Percentiles rank a stretch among this genome's conserved stretches.
Conservation (phyloP, 2,888 invertebrate genomes). For the Anorthoa munda region DNA sequence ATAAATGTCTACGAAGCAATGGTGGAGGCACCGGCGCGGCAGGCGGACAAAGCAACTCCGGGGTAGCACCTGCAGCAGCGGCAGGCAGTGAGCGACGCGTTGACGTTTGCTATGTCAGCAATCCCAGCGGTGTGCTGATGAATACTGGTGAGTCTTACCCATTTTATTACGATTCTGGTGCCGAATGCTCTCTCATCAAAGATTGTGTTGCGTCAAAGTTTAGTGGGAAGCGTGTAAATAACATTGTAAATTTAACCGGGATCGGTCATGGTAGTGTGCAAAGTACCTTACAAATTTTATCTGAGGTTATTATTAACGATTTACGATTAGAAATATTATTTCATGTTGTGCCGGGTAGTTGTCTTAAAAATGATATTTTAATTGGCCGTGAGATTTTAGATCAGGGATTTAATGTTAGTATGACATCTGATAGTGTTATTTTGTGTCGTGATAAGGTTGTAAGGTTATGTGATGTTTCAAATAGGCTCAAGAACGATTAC, state of each 20-base stretch:
- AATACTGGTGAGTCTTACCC: no score
- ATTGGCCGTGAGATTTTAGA: constrained; percentile 7
- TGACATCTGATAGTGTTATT: neutral
- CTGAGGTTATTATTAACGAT: constrained; percentile 11
- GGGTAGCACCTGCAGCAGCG: no score
- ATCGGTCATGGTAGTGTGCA: neutral
- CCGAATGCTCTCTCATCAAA: no score
- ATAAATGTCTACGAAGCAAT: no score
- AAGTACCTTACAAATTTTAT: constrained; percentile 5
- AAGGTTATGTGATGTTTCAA: neutral
- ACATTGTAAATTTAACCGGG: neutral
- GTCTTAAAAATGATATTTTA: constrained; percentile 1
- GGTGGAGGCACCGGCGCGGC: no score
- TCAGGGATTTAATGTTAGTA: neutral
- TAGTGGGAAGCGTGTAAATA: neutral
- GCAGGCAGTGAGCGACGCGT: no score
- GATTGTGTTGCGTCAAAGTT: no score
- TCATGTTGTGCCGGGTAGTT: constrained; percentile 21
- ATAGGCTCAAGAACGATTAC: no score
- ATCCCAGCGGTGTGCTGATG: no score
- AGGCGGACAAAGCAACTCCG: no score
- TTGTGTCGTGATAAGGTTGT: constrained; percentile 1
- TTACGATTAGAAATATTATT: constrained; percentile 10
- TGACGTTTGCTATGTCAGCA: no score
- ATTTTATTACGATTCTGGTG: no score